Evolutionary conservation across 2,113 vertebrate species (phyloP).

Genomic region (Halcyon senegalensis): DNA sequence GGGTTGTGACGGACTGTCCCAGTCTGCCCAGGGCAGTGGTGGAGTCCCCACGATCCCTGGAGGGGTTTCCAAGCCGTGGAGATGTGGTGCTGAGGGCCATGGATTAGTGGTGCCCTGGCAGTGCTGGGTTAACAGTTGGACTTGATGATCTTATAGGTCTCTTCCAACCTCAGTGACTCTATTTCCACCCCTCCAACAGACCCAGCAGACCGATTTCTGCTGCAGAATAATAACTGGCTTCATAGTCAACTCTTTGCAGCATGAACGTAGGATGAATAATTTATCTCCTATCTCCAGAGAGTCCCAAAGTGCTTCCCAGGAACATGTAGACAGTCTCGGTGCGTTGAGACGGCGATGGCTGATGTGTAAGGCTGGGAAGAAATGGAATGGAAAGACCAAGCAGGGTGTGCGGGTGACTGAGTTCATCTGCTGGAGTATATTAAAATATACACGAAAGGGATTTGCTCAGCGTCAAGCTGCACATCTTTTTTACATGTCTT

Average conservation of each 20-base stretch:
- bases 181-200: background rate
- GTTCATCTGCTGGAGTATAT: background rate
- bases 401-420: rapidly evolving
- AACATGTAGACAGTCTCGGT: background rate
- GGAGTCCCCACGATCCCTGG: no score
- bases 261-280: background rate
- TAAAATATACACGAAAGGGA: background rate
- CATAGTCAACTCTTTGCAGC: background rate
- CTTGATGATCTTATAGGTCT: no score
- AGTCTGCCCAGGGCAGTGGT: no score
- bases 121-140: no score
- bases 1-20: no score
- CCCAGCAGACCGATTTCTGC: background rate
- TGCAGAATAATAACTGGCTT: no score
- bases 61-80: no score
- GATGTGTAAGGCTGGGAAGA: background rate
- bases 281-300: background rate
- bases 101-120: no score
- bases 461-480: background rate
- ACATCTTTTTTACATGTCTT: background rate
- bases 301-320: background rate
- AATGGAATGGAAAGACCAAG: background rate
- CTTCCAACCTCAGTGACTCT: background rate
- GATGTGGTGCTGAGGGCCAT: no score
- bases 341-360: rapidly evolving